Conservation (phyloP, 1,140 invertebrate species). For the Megalonaias nervosa region DNA sequence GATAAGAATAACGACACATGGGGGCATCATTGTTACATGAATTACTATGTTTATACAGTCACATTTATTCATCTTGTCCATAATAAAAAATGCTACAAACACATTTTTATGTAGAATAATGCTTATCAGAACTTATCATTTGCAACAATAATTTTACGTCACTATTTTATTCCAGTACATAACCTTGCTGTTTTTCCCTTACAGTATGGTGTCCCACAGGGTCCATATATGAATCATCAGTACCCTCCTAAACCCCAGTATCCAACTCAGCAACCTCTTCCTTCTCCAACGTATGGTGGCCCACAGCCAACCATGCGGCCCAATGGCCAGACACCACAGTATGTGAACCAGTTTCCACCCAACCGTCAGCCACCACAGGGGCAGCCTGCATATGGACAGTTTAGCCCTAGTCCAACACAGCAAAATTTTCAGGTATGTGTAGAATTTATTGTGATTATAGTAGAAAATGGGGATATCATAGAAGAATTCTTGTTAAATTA, state of each 20-base stretch:
- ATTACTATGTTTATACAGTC: no score
- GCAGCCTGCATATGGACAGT: conserved; percentile 38
- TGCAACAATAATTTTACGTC: neutral
- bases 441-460: no score
- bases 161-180: neutral
- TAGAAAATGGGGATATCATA: no score
- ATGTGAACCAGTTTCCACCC: conserved; percentile 54
- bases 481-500: no score
- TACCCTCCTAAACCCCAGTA: conserved; percentile 60
- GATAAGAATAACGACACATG: no score
- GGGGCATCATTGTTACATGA: no score
- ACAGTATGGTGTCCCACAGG: conserved; percentile 45
- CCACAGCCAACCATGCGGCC: conserved; percentile 55
- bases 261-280: conserved; percentile 66
- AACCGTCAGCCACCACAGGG: conserved; percentile 41
- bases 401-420: conserved; percentile 31
- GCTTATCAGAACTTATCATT: no score
- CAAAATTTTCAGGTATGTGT: conserved; percentile 24
- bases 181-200: conserved; percentile 8
- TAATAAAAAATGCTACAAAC: no score
- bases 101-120: no score
- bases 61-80: no score
- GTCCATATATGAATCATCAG: conserved; percentile 46
- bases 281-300: conserved; percentile 64
- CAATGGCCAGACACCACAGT: conserved; percentile 56